Evolutionary conservation across 1,140 invertebrate genomes (phyloP), one percentile per base, ranked within the genome.

Genomic region (Pseudomyrmex flavicornis): DNA sequence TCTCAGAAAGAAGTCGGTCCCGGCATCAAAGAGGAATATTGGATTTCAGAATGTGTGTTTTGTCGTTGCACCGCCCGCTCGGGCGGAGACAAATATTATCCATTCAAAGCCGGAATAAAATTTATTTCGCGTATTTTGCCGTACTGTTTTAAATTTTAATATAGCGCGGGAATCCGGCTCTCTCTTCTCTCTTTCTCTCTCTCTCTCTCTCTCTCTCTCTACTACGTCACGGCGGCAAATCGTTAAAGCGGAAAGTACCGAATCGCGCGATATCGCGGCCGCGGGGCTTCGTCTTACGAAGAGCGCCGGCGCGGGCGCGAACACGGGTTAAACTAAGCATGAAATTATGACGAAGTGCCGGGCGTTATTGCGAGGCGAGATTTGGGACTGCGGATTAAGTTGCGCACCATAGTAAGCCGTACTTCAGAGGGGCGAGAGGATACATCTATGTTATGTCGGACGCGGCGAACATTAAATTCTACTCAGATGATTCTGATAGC

Each of bases 371-470:
- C 22, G 82, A 72, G 52, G 82, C 35, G 65, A 86, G 59, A 86
- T 84, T 84, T 62, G 52, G 48, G 20, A 80, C 70, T 83, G 48
- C 54, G 86, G 61, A 87, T 80, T 80, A 80, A 80, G 76, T 80
- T 59, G 76, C 76, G 59, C 13, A 72, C 56, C 58, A 59, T 56
- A 35, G 54, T 59, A 80, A 70, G 54, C 76, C 54, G 20, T 72
- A 70, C 54, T 59, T 80, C 54, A 59, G 66, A 80, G 44, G 44
- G 17, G 26, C n/a, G 15, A 35, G 35, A 35, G 52, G 44, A 54
- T 59, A 59, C 76, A 48, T 80, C 66, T 80, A 70, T 52, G 76
- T 79, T 79, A 79, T 44, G 52, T 66, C 69, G 66, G 76, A 80
- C 76, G 68, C 46, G 59, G 26, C 76, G 50, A 80, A 72, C 76